Percentiles rank a stretch among this genome's conserved stretches.
These are phyloP conservation scores for Mus spretus DNA, from an alignment of 2,797 vertebrate genomes.

Conservation along the genomic window DNA sequence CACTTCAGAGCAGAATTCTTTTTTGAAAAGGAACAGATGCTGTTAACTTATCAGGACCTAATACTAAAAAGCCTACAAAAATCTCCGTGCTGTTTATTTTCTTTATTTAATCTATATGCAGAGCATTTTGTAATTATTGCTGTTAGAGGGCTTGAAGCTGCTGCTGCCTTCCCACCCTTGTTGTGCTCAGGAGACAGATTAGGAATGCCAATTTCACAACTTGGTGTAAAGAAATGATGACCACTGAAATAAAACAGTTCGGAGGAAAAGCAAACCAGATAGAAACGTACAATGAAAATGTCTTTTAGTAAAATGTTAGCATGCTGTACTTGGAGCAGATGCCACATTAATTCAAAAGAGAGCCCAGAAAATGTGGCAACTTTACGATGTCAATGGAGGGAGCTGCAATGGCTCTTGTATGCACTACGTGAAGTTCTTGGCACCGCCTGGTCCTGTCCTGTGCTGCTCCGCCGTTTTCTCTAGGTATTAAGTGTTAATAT, in stretches of 20 bases:
- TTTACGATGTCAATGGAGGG: slow-evolving; percentile 86
- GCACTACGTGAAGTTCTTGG: slow-evolving; percentile 81
- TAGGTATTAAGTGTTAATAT: slow-evolving; percentile 38
- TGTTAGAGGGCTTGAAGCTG: slow-evolving; percentile 71
- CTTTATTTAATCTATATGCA: slow-evolving; percentile 82
- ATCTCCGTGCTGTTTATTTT: slow-evolving; percentile 80
- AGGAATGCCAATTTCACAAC: slow-evolving; percentile 77
- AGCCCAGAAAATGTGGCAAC: slow-evolving; percentile 87
- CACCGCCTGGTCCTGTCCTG: slow-evolving; percentile 44
- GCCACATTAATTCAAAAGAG: slow-evolving; percentile 86
- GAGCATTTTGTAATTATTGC: slow-evolving; percentile 77
- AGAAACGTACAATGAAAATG: slow-evolving; percentile 81
- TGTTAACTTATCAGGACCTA: slow-evolving; percentile 81
- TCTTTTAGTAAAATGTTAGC: slow-evolving; percentile 84
- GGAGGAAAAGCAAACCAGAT: slow-evolving; percentile 82
- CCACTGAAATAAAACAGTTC: slow-evolving; percentile 84
- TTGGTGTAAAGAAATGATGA: slow-evolving; percentile 83
- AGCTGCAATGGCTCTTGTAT: slow-evolving; percentile 76
- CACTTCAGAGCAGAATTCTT: slow-evolving; percentile 71
- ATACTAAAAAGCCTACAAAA: slow-evolving; percentile 81
- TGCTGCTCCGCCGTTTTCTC: slow-evolving; percentile 58
- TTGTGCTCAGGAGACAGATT: slow-evolving; percentile 76
- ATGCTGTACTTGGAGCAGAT: slow-evolving; percentile 85
- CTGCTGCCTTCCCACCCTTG: slow-evolving; percentile 19
- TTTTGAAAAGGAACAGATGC: slow-evolving; percentile 80